A percentile compares a stretch with the other conserved stretches of the same genome.
These are phyloP conservation scores for Prochilodus magdalenae DNA, from an alignment of 2,113 vertebrate species.

Conservation along the genomic window DNA sequence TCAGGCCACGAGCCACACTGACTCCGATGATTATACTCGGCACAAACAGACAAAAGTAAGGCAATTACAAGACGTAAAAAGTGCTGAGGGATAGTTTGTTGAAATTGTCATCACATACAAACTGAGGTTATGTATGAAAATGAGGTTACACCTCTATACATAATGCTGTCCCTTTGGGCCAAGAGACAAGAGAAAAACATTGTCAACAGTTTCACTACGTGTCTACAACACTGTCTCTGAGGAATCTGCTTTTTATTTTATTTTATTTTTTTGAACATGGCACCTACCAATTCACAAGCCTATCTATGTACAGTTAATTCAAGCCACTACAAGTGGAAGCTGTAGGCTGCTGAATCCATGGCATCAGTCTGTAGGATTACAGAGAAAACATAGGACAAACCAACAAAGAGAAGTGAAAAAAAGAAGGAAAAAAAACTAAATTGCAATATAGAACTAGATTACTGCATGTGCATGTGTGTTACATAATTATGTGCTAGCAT, in stretches of 20 bases:
- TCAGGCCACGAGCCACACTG: neutral
- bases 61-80: conserved; percentile 49
- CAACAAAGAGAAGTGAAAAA: neutral
- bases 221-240: conserved; percentile 11
- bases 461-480: conserved; percentile 3
- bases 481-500: conserved; percentile 22
- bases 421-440: neutral
- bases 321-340: neutral
- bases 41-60: conserved; percentile 49
- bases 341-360: neutral
- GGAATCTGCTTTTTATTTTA: neutral
- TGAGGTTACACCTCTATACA: conserved; percentile 40
- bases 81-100: conserved; percentile 36
- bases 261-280: neutral
- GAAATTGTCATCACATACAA: conserved; percentile 53
- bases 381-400: neutral
- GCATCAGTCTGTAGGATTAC: no score
- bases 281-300: conserved; percentile 19
- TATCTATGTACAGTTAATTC: conserved; percentile 24
- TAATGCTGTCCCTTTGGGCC: conserved; percentile 34
- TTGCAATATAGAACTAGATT: conserved; percentile 15
- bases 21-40: conserved; percentile 37
- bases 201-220: conserved; percentile 7
- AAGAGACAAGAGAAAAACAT: conserved; percentile 1
- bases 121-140: conserved; percentile 31